Base-by-base conservation (phyloP, 2,888 invertebrate species). In the Byasa hedistus region DNA sequence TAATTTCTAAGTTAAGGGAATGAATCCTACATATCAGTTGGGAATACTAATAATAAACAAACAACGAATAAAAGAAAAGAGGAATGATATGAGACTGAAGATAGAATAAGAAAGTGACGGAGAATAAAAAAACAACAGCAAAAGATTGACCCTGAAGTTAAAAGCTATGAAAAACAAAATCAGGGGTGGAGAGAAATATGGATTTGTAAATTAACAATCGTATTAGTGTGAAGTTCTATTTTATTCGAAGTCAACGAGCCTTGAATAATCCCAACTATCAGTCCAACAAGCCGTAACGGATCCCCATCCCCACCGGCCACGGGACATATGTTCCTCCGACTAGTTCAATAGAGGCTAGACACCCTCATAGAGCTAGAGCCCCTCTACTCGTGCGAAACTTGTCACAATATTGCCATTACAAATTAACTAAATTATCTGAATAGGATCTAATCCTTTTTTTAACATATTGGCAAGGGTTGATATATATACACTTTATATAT, bases 351-450 rank as follows among this genome's bases (percentile, higher is more conserved):
- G 39, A 23, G 66, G 69, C 73, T 75, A 74, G 73, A 70, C 70
- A 69, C 71, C 72, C 73, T 71, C 72, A 56, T 71, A 72, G 71
- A 73, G 36, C 32, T 69, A 69, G 68, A 71, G n/a, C 77, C 32
- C 76, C 76, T 74, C 70, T 75, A 61, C 75, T 76, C 76, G 68
- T 65, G 62, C 57, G 19, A 52, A 68, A 52, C 62, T 48, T 71
- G 73, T 74, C 74, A 72, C 71, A 73, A 73, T 73, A 71, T 71
- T 69, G 64, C 61, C 67, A 57, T 56, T 69, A 63, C 23, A 63
- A 67, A 70, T 73, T 69, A 71, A 58, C 27, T 61, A 57, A 23
- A 21, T 61, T 12, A 61, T 65, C 32, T 48, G n/a, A 10, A 51
- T 52, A 21, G 39, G 57, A 61, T 36, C 57, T 36, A 56, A 44